Base-by-base conservation (phyloP, 2,888 invertebrate genomes). In the Rhagonycha fulva region DNA sequence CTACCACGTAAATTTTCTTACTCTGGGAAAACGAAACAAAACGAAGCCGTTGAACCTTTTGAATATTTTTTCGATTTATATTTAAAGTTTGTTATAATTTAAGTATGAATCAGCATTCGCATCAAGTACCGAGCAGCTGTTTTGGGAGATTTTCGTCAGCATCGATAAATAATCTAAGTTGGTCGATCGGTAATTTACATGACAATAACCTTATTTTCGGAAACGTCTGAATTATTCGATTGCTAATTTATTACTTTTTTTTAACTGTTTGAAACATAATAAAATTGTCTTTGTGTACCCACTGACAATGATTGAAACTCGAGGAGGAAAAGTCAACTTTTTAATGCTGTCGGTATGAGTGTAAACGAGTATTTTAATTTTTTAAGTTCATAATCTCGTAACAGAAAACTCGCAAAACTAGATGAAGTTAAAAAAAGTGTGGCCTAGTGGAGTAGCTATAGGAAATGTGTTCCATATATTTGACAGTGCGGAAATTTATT, bases 401-500 rank as follows among this genome's bases (percentile, higher is more conserved):
- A 47, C 47, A 47, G 47, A 47, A 47, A 47, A 47, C 47, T 47
- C 47, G 47, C 47, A 28, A 67, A 67, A 66, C 71, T 71, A 67
- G 71, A 66, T 67, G n/a, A 66, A 71, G n/a, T 47, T 47, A 66
- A 72, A 26, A 61, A 68, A 68, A 68, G 62, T 68, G 68, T 72
- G 68, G 72, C 72, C 68, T 72, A 67, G 24, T 66, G 47, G 72
- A 66, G 71, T 71, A 24, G 72, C 72, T 68, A 62, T 71, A 72
- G 68, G 68, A 72, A 47, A 47, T 47, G 47, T 62, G 72, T 72
- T 68, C 72, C 72, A 72, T 72, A 68, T 72, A 72, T 61, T 23
- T 62, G 72, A 30, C 72, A 68, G 72, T 72, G 72, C 72, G 72
- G 72, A 72, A 72, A 72, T 68, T 68, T 61, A 68, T 68, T 68